These are phyloP conservation scores for Stenolophus ochropezus DNA, from an alignment of 2,888 invertebrate genomes.

Conservation along the genomic window DNA sequence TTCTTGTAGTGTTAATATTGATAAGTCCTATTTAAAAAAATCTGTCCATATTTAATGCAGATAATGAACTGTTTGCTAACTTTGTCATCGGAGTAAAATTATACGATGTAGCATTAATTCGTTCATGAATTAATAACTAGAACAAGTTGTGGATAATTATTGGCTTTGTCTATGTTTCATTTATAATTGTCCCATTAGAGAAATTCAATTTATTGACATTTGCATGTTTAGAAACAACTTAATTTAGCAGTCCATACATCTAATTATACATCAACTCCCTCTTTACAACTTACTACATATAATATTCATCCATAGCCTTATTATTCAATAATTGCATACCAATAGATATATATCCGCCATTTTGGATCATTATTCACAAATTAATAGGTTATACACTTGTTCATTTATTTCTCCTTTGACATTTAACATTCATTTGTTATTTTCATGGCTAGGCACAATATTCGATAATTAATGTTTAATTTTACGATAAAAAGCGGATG, in stretches of 20 bases:
- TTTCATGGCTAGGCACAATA: slow-evolving; percentile 34
- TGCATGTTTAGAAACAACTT: slow-evolving; percentile 56
- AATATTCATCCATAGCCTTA: slow-evolving; percentile 17
- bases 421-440: slow-evolving; percentile 31
- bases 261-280: slow-evolving; percentile 1
- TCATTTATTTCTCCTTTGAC: slow-evolving; percentile 27
- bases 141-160: slow-evolving; percentile 32
- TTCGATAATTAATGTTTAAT: slow-evolving; percentile 31
- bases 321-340: slow-evolving; percentile 21
- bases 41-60: slow-evolving; percentile 36
- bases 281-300: slow-evolving; percentile 16
- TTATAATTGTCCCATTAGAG: slow-evolving; percentile 49
- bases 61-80: slow-evolving; percentile 36
- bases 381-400: slow-evolving; percentile 11
- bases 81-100: slow-evolving; percentile 39
- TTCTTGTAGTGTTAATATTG: slow-evolving; percentile 3
- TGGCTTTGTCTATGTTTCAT: slow-evolving; percentile 48
- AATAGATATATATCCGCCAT: slow-evolving; percentile 17
- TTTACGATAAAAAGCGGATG: slow-evolving; percentile 6
- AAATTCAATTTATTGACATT: slow-evolving; percentile 51
- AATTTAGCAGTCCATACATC: slow-evolving; percentile 21
- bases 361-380: slow-evolving; percentile 16
- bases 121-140: slow-evolving; percentile 36
- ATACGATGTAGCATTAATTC: slow-evolving; percentile 28
- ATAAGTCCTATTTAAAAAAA: slow-evolving; percentile 3